Base-by-base conservation (phyloP, 2,888 invertebrate species). In the Ophraella communa region DNA sequence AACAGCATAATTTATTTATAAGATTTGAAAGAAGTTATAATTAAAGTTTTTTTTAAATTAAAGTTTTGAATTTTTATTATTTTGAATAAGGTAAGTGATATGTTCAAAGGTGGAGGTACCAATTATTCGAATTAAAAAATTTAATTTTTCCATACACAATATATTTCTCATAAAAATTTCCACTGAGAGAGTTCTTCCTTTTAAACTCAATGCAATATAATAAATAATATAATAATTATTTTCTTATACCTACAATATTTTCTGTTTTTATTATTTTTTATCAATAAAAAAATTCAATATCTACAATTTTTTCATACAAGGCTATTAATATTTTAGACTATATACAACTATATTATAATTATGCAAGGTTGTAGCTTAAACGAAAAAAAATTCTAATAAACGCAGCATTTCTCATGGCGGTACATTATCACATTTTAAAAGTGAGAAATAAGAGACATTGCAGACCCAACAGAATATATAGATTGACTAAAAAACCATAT, bases 261-360 rank as follows among this genome's bases (percentile, higher is more conserved):
- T 47, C 42, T 56, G 47, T 54, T 69, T 72, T 74, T 39, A 14
- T 39, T 35, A 14, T 39, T 73, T 66, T 66, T 73, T 71, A 72
- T 75, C 71, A 72, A 76, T 74, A 76, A 76, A 78, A 75, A 79
- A 79, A 77, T 77, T 77, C 74, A 76, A 74, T 79, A 78, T 79
- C 78, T 79, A 79, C 77, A 79, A 69, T 39, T 39, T 74, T 60
- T 74, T 75, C 74, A 73, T 76, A 77, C 77, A 78, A 70, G 68
- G 66, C 68, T 68, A 74, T 73, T 73, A 27, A 73, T 73, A 74
- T 71, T 73, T 49, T 71, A 71, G 70, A 64, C 70, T 77, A 75
- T 74, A 68, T 76, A 74, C 73, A 74, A 59, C 64, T 68, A 68
- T 68, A 58, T 64, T 64, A 52, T 60, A 59, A 51, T 61, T 65